Conservation (phyloP, 2,113 vertebrate species). For the Melanerpes formicivorus region DNA sequence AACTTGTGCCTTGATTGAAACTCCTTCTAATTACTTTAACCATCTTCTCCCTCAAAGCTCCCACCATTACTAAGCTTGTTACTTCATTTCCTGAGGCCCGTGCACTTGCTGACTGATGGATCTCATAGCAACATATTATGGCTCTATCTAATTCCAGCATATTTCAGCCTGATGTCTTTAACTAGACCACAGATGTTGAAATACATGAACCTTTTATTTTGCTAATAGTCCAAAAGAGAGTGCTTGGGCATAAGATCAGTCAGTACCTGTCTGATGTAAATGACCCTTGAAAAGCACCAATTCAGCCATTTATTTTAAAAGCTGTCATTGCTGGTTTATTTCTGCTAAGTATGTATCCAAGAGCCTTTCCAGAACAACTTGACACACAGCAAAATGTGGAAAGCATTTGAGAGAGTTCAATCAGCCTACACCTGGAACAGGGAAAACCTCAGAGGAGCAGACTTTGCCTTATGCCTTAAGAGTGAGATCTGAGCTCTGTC, state of each 20-base stretch:
- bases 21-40: conserved; percentile 71
- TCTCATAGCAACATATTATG: conserved; percentile 42
- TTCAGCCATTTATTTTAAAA: conserved; percentile 15
- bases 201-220: conserved; percentile 52
- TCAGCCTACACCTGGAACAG: background rate
- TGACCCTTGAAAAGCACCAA: background rate
- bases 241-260: conserved; percentile 23
- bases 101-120: conserved; percentile 33
- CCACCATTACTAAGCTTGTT: conserved; percentile 51
- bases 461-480: background rate
- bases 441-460: conserved; percentile 5
- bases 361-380: conserved; percentile 20
- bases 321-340: conserved; percentile 38
- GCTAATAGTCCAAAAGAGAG: conserved; percentile 35
- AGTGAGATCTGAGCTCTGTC: background rate
- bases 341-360: background rate
- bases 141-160: conserved; percentile 37
- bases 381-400: background rate
- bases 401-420: background rate
- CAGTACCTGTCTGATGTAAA: background rate
- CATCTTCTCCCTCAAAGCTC: conserved; percentile 14
- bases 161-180: conserved; percentile 55
- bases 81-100: conserved; percentile 53
- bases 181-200: conserved; percentile 29
- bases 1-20: conserved; percentile 64